Evolutionary conservation across 92 coral and sea anemone species (phyloP).

Genomic region (Zoanthus solanderi): DNA sequence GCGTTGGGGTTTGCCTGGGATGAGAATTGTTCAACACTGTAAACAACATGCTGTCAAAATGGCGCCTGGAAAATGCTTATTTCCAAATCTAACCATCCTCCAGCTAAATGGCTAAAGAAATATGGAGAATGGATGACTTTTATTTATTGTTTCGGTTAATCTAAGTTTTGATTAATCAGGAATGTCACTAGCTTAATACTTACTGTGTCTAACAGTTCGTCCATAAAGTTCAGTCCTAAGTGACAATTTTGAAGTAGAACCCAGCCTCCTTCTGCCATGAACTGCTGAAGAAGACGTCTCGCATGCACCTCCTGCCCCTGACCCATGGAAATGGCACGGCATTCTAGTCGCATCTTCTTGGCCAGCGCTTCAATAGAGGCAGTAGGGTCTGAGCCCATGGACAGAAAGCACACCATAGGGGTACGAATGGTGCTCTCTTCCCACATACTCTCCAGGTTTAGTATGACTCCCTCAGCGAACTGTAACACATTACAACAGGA

Average conservation of each 20-base stretch:
- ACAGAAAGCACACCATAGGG: constrained; percentile 95
- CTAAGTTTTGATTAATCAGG: not conserved
- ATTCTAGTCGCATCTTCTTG: constrained; percentile 92
- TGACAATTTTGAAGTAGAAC: constrained; percentile 98
- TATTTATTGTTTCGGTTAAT: not conserved
- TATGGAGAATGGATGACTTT: not conserved
- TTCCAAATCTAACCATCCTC: not conserved
- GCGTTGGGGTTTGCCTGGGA: no score
- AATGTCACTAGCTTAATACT: not conserved
- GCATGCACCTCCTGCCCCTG: constrained; percentile 99
- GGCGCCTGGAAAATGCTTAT: no score
- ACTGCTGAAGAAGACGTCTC: constrained; percentile 89
- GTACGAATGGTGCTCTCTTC: constrained; percentile 94
- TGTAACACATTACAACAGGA: constrained; percentile 20
- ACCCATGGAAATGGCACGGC: constrained; percentile 99
- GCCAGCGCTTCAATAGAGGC: constrained; percentile 95
- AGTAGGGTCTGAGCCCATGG: constrained; percentile 99
- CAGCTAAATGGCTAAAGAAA: not conserved
- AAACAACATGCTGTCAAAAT: no score
- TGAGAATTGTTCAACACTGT: no score
- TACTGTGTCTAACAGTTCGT: constrained; percentile 97
- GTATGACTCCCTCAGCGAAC: constrained; percentile 96
- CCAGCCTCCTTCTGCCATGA: constrained; percentile 99
- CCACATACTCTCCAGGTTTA: constrained; percentile 95
- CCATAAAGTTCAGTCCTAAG: constrained; percentile 96